Evolutionary conservation across 2,888 invertebrate species (phyloP).

Genomic region (Orthonychiurus folsomi): DNA sequence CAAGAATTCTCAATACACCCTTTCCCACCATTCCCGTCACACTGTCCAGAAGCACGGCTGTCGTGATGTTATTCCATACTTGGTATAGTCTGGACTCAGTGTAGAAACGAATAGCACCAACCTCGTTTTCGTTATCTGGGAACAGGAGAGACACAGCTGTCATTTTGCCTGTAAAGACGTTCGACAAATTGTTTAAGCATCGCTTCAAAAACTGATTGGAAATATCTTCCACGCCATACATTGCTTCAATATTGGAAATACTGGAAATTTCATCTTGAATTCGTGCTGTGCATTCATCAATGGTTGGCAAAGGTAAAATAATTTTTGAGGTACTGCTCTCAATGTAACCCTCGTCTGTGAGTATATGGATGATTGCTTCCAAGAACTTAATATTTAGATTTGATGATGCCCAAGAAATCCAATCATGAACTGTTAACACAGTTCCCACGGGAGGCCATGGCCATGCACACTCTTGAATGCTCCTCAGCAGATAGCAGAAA

Average conservation of each 20-base stretch:
- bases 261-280: neutral
- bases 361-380: neutral
- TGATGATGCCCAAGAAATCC: neutral
- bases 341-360: neutral
- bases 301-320: neutral
- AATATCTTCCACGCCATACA: neutral
- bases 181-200: neutral
- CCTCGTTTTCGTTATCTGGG: constrained; percentile 2
- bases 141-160: neutral
- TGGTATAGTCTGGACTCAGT: neutral
- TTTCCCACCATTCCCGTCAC: neutral
- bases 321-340: neutral
- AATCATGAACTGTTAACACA: neutral
- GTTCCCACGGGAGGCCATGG: neutral
- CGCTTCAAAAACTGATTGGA: neutral
- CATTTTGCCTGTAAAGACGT: constrained; percentile 2
- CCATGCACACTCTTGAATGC: constrained; percentile 8
- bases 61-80: neutral
- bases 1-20: constrained; percentile 16
- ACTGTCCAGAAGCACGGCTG: neutral
- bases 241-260: neutral
- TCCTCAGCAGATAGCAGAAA: neutral
- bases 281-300: neutral
- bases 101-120: constrained; percentile 9
- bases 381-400: neutral